Percentiles rank a stretch among this genome's conserved stretches.
Conservation (phyloP, 2,113 vertebrate genomes). For the Caranx ignobilis region DNA sequence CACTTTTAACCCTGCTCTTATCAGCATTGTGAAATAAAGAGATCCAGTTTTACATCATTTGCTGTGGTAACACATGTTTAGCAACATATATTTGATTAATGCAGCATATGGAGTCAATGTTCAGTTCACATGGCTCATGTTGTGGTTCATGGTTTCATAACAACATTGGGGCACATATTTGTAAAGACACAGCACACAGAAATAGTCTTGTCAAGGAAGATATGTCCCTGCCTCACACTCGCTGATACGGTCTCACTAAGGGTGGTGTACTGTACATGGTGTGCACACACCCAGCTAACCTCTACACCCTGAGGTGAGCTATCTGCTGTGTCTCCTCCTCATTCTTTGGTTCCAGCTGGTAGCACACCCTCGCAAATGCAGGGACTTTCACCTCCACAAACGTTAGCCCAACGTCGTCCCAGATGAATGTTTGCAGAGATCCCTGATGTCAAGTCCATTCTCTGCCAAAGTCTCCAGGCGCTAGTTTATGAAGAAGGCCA, state of each 20-base stretch:
- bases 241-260: neutral
- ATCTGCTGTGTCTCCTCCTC: neutral
- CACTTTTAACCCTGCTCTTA: too few species aligned
- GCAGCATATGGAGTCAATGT: too few species aligned
- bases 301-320: neutral
- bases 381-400: neutral
- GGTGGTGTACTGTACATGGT: neutral
- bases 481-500: conserved; percentile 6
- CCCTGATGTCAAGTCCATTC: neutral
- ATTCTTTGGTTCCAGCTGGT: neutral
- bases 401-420: neutral
- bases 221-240: neutral
- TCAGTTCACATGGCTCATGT: neutral
- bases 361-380: neutral
- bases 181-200: neutral
- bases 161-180: neutral
- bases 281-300: too few species aligned
- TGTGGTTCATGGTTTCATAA: neutral
- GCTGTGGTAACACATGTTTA: too few species aligned
- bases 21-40: too few species aligned
- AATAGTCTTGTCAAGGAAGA: neutral
- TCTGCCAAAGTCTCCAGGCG: neutral
- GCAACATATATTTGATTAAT: too few species aligned
- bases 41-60: too few species aligned
- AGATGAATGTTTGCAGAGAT: neutral